These are phyloP conservation scores for Sitta carolinensis DNA, from an alignment of 2,797 vertebrate genomes.

Conservation along the genomic window DNA sequence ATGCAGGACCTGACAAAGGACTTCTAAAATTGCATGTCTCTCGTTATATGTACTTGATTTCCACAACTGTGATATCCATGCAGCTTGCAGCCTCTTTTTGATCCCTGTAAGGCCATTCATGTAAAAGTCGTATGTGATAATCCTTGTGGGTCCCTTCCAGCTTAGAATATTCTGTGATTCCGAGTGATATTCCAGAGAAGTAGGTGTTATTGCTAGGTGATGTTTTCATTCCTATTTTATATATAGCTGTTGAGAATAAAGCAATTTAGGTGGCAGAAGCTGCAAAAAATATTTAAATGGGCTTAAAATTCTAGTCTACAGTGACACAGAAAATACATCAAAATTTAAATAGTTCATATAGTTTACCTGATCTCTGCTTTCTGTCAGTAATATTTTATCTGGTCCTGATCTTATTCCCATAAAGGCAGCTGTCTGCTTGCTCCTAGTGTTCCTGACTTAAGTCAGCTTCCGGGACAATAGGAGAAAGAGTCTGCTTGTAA, in stretches of 20 bases:
- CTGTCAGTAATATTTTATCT: not conserved
- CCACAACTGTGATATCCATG: not conserved
- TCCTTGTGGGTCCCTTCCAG: not conserved
- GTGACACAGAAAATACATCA: not conserved
- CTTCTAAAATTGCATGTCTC: not conserved
- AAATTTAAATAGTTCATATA: not conserved
- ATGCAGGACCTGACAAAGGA: not conserved
- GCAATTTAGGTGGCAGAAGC: not conserved
- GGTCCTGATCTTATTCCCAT: not conserved
- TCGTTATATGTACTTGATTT: not conserved
- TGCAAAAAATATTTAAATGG: not conserved
- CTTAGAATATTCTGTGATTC: not conserved
- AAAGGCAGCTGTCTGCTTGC: not conserved
- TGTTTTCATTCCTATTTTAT: constrained; percentile 1
- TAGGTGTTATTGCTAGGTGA: not conserved
- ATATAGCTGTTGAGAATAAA: not conserved
- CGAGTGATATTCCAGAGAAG: not conserved
- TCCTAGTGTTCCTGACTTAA: not conserved
- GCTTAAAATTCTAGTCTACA: not conserved
- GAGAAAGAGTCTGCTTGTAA: not conserved
- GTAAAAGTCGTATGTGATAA: not conserved
- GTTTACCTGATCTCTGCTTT: not conserved
- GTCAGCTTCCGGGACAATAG: not conserved
- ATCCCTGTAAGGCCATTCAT: not conserved
- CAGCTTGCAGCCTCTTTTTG: not conserved